These are phyloP conservation scores for Pseudomyrmex gracilis DNA, from an alignment of 1,140 invertebrate species.

Conservation along the genomic window DNA sequence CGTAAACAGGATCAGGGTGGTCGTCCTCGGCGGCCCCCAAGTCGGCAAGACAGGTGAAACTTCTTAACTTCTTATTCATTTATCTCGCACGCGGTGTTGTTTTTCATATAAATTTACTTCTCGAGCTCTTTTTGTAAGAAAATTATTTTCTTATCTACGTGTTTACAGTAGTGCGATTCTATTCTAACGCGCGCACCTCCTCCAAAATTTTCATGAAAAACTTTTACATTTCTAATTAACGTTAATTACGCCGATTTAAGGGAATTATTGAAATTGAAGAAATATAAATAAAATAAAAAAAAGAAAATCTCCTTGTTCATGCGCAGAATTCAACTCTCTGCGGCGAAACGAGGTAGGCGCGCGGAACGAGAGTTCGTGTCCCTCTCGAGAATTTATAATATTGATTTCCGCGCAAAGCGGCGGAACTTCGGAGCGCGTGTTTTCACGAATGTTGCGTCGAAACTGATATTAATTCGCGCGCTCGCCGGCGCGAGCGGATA, in stretches of 20 bases:
- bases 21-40: conserved; percentile 89
- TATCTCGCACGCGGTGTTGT: too few species aligned
- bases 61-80: not conserved
- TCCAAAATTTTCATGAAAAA: not conserved
- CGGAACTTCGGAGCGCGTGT: not conserved
- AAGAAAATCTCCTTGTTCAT: not conserved
- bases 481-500: not conserved
- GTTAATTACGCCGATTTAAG: not conserved
- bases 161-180: not conserved
- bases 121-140: too few species aligned
- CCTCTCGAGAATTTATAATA: not conserved
- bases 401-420: not conserved
- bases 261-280: too few species aligned
- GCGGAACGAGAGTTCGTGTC: not conserved
- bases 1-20: conserved; percentile 90
- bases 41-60: conserved; percentile 88
- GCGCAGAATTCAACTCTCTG: not conserved
- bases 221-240: not conserved
- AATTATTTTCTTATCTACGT: too few species aligned
- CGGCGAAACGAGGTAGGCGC: not conserved
- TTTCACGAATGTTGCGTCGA: not conserved
- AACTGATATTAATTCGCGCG: conserved; percentile 23
- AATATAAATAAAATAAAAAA: not conserved
- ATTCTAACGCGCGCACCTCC: not conserved
- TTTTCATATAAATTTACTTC: too few species aligned